Conservation (phyloP, 2,113 vertebrate genomes). For the Rhinogobius similis region DNA sequence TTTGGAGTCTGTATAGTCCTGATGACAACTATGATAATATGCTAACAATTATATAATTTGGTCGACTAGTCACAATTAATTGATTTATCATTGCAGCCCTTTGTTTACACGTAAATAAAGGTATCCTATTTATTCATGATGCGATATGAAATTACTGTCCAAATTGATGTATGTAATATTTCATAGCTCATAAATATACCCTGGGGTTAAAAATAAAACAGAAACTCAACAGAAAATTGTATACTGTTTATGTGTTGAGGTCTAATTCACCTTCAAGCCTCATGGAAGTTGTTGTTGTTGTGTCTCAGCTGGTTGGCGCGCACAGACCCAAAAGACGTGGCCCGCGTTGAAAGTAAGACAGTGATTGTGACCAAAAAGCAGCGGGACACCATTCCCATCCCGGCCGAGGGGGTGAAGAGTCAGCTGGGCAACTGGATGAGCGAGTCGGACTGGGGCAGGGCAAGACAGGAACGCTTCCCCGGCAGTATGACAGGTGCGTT, state of each 20-base stretch:
- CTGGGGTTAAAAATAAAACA: too few species aligned
- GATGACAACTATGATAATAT: too few species aligned
- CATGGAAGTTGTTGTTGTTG: neutral
- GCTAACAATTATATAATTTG: too few species aligned
- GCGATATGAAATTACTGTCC: too few species aligned
- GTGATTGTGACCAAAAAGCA: conserved; percentile 91
- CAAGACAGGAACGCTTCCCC: conserved; percentile 87
- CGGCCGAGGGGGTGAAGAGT: conserved; percentile 80
- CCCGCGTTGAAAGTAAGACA: conserved; percentile 94
- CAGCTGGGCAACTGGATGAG: conserved; percentile 97
- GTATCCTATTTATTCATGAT: too few species aligned
- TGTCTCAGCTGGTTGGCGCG: conserved; percentile 89
- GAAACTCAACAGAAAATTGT: neutral
- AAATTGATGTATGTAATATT: too few species aligned
- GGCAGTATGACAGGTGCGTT: conserved; percentile 91
- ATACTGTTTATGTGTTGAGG: neutral
- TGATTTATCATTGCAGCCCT: too few species aligned
- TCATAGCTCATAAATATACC: too few species aligned
- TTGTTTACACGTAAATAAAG: too few species aligned
- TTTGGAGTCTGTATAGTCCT: too few species aligned
- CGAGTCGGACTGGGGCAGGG: conserved; percentile 88
- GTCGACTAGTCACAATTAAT: too few species aligned
- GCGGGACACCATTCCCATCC: conserved; percentile 86
- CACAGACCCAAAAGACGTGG: conserved; percentile 94
- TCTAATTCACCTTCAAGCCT: neutral